Evolutionary conservation across 2,797 vertebrate genomes (phyloP).

Genomic region (Craterocephalus amniculus): DNA sequence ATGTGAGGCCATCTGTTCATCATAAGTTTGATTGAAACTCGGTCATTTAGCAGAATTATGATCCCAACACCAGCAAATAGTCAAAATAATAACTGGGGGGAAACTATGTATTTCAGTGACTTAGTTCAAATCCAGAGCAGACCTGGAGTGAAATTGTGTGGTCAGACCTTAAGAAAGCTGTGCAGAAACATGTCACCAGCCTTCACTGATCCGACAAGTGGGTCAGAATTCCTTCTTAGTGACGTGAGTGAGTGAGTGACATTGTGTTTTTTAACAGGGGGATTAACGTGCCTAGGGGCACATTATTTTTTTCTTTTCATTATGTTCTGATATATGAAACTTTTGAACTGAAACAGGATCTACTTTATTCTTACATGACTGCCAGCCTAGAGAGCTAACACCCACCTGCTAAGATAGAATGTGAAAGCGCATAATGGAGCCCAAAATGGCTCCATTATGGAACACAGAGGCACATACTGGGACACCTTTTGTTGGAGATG

Average conservation of each 20-base stretch:
- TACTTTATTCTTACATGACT: background rate
- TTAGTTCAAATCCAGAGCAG: background rate
- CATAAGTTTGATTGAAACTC: background rate
- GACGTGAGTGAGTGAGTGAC: background rate
- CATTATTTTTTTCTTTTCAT: background rate
- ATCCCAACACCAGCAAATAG: background rate
- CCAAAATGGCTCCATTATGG: background rate
- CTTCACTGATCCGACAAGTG: background rate
- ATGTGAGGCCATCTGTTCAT: background rate
- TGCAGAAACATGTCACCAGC: too few relatives aligned
- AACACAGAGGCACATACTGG: slow-evolving; percentile 17
- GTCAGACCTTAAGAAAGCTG: background rate
- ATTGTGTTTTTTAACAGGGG: background rate
- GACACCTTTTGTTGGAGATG: background rate
- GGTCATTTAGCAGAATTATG: background rate
- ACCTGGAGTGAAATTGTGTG: background rate
- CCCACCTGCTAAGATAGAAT: slow-evolving; percentile 4
- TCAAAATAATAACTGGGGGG: background rate
- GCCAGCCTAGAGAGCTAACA: background rate
- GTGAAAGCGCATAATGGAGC: background rate
- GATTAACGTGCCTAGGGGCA: too few relatives aligned
- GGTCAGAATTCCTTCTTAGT: background rate
- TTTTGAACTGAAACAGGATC: background rate
- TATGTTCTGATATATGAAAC: background rate
- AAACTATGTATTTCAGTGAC: background rate